These are phyloP conservation scores for Musca domestica DNA, from an alignment of 1,140 invertebrate species.

Conservation along the genomic window DNA sequence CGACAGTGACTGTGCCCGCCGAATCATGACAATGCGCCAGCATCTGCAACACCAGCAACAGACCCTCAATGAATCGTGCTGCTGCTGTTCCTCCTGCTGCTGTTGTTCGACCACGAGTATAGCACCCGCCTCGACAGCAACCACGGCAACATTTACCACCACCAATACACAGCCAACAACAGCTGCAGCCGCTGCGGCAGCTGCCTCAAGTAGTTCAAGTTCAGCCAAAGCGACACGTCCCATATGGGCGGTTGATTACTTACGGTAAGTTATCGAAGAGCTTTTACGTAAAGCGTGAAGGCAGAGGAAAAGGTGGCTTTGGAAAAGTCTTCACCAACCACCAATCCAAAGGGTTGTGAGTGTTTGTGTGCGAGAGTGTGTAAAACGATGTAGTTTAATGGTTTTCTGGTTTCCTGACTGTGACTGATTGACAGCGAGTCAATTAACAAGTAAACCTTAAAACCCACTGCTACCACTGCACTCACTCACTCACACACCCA, in stretches of 20 bases:
- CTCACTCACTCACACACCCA: too few relatives aligned
- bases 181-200: slow-evolving; percentile 23
- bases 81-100: slow-evolving; percentile 23
- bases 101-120: slow-evolving; percentile 26
- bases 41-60: neutral
- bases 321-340: too few relatives aligned
- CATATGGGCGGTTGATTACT: slow-evolving; percentile 63
- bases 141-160: slow-evolving; percentile 36
- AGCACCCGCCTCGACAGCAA: slow-evolving; percentile 13
- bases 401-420: too few relatives aligned
- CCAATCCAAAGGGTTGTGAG: too few relatives aligned
- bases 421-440: too few relatives aligned
- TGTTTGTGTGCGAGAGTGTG: too few relatives aligned
- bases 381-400: too few relatives aligned
- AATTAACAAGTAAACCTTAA: too few relatives aligned
- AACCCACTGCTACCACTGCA: too few relatives aligned
- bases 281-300: slow-evolving; percentile 16
- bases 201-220: slow-evolving; percentile 49
- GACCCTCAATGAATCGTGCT: slow-evolving; percentile 1
- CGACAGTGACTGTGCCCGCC: slow-evolving; percentile 41
- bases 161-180: slow-evolving; percentile 38
- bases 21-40: slow-evolving; percentile 5
- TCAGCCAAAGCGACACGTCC: slow-evolving; percentile 52
- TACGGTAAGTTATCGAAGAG: slow-evolving; percentile 58
- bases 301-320: neutral